Conservation (phyloP, 2,888 invertebrate species). For the Gerris lacustris region DNA sequence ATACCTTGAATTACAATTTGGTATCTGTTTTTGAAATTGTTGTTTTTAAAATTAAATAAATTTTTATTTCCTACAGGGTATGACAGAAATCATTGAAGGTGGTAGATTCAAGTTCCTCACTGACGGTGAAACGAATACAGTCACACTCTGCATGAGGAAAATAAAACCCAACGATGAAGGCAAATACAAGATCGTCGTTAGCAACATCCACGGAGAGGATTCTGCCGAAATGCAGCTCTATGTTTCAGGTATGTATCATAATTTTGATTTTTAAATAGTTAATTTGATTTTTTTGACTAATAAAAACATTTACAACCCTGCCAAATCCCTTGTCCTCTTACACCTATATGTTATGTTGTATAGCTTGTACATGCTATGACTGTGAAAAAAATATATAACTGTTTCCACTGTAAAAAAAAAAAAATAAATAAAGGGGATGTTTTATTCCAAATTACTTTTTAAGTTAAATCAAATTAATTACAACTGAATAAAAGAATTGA, state of each 20-base stretch:
- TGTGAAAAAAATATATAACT: neutral
- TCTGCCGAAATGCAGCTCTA: constrained; percentile 90
- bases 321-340: no score
- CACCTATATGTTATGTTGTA: constrained; percentile 4
- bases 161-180: constrained; percentile 95
- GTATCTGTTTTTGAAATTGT: no score
- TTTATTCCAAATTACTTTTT: no score
- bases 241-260: constrained; percentile 64
- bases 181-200: constrained; percentile 82
- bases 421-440: no score
- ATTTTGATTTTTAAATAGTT: neutral
- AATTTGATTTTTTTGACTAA: neutral
- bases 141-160: constrained; percentile 90
- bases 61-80: constrained; percentile 43
- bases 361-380: neutral
- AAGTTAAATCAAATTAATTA: no score
- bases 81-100: constrained; percentile 84
- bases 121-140: constrained; percentile 82
- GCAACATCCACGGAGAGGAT: constrained; percentile 90
- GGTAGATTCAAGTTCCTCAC: constrained; percentile 91
- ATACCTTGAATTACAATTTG: no score
- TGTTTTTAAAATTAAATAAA: no score
- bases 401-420: neutral
- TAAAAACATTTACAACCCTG: neutral
- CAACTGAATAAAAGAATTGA: no score